These are phyloP conservation scores for Climacteris rufus DNA, from an alignment of 2,113 vertebrate genomes.

Conservation along the genomic window DNA sequence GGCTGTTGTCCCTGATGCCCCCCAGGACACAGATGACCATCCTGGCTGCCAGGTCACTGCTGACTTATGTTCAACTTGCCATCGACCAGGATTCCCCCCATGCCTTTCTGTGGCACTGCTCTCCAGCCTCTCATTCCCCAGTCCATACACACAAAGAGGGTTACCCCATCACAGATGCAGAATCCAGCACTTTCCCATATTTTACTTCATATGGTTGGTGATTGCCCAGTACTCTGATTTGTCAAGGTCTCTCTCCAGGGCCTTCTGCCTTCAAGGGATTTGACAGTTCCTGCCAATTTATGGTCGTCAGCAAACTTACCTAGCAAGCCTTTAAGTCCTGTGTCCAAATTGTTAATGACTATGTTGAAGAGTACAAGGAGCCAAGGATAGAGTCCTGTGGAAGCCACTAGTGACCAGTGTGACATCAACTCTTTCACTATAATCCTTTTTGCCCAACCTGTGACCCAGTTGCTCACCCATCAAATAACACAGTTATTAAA, in stretches of 20 bases:
- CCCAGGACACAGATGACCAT: fast-evolving
- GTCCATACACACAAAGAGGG: fast-evolving
- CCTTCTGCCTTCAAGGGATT: fast-evolving
- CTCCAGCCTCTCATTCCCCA: background rate
- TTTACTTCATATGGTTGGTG: background rate
- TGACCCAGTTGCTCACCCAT: background rate
- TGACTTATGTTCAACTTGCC: background rate
- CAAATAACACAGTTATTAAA: fast-evolving
- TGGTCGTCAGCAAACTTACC: background rate
- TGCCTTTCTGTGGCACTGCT: background rate
- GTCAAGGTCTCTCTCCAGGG: background rate
- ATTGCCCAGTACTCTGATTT: background rate
- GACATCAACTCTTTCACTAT: background rate
- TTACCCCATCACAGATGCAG: background rate
- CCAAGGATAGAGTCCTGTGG: background rate
- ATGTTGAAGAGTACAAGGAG: background rate
- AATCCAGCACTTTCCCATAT: background rate
- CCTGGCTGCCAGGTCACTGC: background rate
- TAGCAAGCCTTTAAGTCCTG: background rate
- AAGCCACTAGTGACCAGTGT: background rate
- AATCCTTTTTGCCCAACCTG: fast-evolving
- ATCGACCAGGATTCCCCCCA: fast-evolving
- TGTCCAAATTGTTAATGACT: fast-evolving
- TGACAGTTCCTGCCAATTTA: background rate
- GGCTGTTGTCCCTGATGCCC: fast-evolving